Evolutionary conservation across 64 coral and sea anemone genomes (phyloP).

Genomic region (Acropora yongei): DNA sequence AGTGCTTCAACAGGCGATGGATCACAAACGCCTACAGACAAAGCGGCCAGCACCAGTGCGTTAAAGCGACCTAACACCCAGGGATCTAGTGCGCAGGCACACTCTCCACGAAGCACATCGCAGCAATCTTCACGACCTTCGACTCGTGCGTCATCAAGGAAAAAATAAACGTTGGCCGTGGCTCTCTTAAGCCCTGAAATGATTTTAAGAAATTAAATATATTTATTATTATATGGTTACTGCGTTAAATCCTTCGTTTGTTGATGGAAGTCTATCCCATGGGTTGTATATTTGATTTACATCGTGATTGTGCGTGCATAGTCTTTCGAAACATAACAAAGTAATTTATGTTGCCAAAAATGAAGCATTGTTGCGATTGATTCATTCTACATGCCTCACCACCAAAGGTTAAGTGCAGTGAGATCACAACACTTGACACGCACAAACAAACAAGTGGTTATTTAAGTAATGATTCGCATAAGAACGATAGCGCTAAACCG

Average conservation of each 20-base stretch:
- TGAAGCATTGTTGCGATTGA: too few species aligned
- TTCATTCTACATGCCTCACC: too few species aligned
- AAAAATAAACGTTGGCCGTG: slow-evolving; percentile 49
- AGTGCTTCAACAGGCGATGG: slow-evolving; percentile 55
- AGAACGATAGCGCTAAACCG: too few species aligned
- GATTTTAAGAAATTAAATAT: neutral
- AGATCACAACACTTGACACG: too few species aligned
- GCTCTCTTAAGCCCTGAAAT: neutral
- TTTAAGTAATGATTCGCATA: too few species aligned
- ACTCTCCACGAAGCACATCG: slow-evolving; percentile 58
- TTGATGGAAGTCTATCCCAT: neutral
- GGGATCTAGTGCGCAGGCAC: slow-evolving; percentile 22
- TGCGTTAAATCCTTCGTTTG: neutral
- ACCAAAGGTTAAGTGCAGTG: too few species aligned
- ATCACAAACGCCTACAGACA: slow-evolving; percentile 57
- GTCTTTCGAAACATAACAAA: too few species aligned
- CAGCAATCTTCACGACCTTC: slow-evolving; percentile 75
- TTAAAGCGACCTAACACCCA: slow-evolving; percentile 61
- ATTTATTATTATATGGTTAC: neutral
- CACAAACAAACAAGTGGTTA: too few species aligned
- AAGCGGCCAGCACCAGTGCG: slow-evolving; percentile 65
- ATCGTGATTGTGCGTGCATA: too few species aligned
- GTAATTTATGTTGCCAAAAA: too few species aligned
- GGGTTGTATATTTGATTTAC: neutral
- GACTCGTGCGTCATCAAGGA: slow-evolving; percentile 67